Conservation (phyloP, 2,888 invertebrate genomes). For the Tridacna crocea region DNA sequence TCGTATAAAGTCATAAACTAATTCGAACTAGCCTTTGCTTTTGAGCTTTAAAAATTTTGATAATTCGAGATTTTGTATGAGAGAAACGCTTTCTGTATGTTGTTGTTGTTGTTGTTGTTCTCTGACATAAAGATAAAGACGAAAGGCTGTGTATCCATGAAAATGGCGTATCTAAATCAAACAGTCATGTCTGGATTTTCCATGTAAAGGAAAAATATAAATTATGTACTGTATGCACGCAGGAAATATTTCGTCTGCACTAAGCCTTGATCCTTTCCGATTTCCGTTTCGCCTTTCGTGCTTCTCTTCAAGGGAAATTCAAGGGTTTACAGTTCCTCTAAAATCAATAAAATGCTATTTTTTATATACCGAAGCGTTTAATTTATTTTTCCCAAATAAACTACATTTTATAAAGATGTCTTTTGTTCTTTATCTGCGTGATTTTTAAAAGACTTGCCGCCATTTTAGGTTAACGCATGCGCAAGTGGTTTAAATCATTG, state of each 20-base stretch:
- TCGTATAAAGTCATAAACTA: too few species aligned
- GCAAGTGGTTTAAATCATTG: not conserved
- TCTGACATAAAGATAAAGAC: too few species aligned
- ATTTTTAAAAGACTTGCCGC: too few species aligned
- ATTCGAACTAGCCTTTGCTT: too few species aligned
- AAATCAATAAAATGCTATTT: not conserved
- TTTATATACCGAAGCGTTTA: not conserved
- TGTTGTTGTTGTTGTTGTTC: too few species aligned
- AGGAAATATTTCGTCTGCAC: constrained; percentile 3
- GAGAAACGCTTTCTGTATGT: too few species aligned
- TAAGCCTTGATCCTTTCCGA: not conserved
- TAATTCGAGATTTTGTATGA: too few species aligned
- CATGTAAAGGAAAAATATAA: not conserved
- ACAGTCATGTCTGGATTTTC: not conserved
- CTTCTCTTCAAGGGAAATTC: not conserved
- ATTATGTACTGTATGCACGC: not conserved
- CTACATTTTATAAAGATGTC: too few species aligned
- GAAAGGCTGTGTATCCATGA: not conserved
- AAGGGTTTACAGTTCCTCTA: not conserved
- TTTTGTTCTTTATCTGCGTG: too few species aligned
- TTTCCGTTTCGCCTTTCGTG: not conserved
- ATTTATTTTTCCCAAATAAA: too few species aligned
- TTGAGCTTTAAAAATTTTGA: too few species aligned
- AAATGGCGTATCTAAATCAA: not conserved
- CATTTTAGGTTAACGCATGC: not conserved